A percentile compares a stretch with the other conserved stretches of the same genome.
phyloP scores from a whole-genome alignment of 2,797 vertebrate species.

The Leucoraja ocellata region DNA sequence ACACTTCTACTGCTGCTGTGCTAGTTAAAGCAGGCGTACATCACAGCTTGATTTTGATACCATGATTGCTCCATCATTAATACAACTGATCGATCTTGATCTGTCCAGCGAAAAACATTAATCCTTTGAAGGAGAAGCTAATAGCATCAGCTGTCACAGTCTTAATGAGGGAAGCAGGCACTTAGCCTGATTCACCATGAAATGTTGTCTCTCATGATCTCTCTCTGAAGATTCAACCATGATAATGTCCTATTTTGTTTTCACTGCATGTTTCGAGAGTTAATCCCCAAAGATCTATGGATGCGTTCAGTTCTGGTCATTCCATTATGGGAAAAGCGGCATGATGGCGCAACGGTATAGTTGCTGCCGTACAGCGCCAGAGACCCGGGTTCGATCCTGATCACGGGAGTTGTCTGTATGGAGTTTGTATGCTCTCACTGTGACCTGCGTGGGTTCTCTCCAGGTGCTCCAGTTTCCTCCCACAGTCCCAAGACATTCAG shows the following conservation, averaged over 20 bases:
- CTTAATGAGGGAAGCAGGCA: background rate
- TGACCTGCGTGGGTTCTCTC: no score
- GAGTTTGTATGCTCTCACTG: no score
- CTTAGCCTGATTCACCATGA: background rate
- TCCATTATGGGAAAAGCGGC: no score
- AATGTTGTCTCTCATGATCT: background rate
- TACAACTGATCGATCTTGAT: background rate
- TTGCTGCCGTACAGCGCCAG: no score
- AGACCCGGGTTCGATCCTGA: no score
- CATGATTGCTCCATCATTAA: background rate
- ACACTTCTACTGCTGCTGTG: background rate
- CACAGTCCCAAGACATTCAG: no score
- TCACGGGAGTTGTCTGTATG: no score
- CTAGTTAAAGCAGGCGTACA: background rate
- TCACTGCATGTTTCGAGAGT: background rate
- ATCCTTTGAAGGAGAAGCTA: conserved; percentile 4
- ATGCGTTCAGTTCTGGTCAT: no score
- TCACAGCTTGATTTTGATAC: background rate
- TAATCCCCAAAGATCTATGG: background rate
- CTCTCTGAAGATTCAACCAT: background rate
- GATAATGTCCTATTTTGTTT: no score
- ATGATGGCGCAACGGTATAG: no score
- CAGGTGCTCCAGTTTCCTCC: no score
- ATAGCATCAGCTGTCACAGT: conserved; percentile 2
- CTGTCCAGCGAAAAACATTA: background rate